These are phyloP conservation scores for Anabacerthia variegaticeps DNA, from an alignment of 2,797 vertebrate species.

Conservation along the genomic window DNA sequence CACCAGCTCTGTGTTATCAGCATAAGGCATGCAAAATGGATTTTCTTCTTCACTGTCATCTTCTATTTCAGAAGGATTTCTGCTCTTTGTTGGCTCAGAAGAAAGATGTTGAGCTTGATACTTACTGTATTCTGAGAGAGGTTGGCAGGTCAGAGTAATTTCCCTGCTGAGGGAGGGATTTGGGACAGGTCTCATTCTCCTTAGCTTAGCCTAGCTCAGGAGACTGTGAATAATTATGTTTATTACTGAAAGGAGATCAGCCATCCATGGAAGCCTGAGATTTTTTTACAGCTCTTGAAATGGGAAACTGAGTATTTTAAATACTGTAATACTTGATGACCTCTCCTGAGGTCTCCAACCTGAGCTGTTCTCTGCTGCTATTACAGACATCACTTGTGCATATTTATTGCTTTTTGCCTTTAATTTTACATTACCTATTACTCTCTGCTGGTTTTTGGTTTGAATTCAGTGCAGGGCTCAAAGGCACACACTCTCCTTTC, in stretches of 20 bases:
- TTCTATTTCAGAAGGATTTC: neutral
- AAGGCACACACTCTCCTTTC: neutral
- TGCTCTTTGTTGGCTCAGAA: neutral
- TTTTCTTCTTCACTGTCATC: neutral
- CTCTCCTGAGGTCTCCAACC: neutral
- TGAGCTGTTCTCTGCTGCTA: neutral
- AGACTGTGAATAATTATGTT: conserved; percentile 23
- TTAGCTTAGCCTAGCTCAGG: neutral
- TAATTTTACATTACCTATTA: neutral
- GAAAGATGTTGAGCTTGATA: neutral
- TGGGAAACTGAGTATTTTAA: neutral
- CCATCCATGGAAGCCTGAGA: neutral
- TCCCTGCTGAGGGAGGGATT: neutral
- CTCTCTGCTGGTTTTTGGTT: neutral
- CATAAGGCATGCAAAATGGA: neutral
- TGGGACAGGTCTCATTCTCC: neutral
- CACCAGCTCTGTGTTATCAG: neutral
- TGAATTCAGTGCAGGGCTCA: neutral
- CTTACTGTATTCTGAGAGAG: neutral
- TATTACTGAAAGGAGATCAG: neutral
- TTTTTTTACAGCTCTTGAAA: neutral
- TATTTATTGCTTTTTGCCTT: neutral
- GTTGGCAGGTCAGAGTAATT: neutral
- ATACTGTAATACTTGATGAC: neutral
- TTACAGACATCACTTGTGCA: fast-evolving